Conservation (phyloP, 2,888 invertebrate species). For the Catocala nupta region DNA sequence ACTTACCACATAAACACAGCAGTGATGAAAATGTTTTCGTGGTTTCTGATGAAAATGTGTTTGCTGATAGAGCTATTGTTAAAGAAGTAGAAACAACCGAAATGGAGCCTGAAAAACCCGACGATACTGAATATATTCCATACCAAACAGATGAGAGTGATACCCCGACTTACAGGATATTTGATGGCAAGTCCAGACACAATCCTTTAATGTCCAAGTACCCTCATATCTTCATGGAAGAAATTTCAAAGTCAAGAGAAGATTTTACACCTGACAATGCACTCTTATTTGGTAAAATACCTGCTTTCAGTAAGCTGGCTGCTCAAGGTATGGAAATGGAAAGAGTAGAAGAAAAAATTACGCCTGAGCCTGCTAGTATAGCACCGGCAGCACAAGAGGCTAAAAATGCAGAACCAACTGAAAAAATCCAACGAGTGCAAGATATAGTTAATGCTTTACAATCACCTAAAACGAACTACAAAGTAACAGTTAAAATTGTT, state of each 20-base stretch:
- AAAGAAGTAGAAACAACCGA: constrained; percentile 58
- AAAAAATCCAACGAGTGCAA: constrained; percentile 45
- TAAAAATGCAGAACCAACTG: constrained; percentile 16
- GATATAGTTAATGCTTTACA: constrained; percentile 61
- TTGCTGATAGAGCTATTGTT: constrained; percentile 65
- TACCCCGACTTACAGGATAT: constrained; percentile 47
- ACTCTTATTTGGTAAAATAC: constrained; percentile 32
- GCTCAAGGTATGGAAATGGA: constrained; percentile 8
- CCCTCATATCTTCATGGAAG: constrained; percentile 76
- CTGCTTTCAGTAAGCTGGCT: constrained; percentile 14
- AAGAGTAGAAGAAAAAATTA: constrained; percentile 16
- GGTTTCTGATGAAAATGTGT: constrained; percentile 69
- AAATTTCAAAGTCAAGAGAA: constrained; percentile 61
- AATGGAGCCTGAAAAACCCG: constrained; percentile 36
- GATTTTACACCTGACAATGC: constrained; percentile 40
- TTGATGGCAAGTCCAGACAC: constrained; percentile 57
- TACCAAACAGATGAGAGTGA: constrained; percentile 50
- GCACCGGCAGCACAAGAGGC: background rate
- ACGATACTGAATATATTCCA: constrained; percentile 52
- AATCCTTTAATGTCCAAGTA: constrained; percentile 74
- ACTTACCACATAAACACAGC: constrained; percentile 55
- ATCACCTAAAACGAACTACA: constrained; percentile 60
- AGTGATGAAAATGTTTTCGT: constrained; percentile 67
- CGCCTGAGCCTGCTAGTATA: background rate
- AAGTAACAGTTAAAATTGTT: constrained; percentile 73